Evolutionary conservation across 2,113 vertebrate species (phyloP), one percentile per base, ranked within the genome.

Genomic region (Cynopterus brachyotis): DNA sequence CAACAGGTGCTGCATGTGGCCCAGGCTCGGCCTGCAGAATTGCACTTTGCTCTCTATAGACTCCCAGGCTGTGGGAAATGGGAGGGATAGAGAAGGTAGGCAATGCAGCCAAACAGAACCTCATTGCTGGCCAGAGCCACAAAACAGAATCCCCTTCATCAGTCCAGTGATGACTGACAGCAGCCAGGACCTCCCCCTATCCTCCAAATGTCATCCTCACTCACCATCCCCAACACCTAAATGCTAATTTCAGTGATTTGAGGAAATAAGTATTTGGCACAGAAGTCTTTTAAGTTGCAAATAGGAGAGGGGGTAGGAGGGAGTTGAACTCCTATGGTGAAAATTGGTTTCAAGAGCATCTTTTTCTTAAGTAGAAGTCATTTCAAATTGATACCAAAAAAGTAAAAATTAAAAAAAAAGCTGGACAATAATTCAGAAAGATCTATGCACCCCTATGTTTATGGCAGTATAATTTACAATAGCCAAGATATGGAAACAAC

Each of bases 11-110:
- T 70, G 28, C 32, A 12, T 45, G 32, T 4, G 1, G 24, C 22
- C 2, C 0, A 0, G 32, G 47, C 28, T 67, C 5, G 0, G 30
- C n/a, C 37, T 73, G 9, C n/a, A 69, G 47, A 32, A 10, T 12
- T 28, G 17, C 26, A 9, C 75, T 76, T 50, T 72, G 80, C 35
- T 45, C 30, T 75, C 50, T 62, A 22, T 62, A 22, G 69, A 59
- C 22, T 67, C 40, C 67, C 15, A 32, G 2, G 24, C 50, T 26
- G 9, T 62, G 11, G 45, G n/a, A 78, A 57, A 40, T 5, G 30
- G 3, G 17, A 67, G n/a, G 12, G 28, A 64, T 6, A 55, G 57
- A 80, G 64, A 35, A n/a, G 72, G 57, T 8, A 4, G 37, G 15
- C 6, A 32, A n/a, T 55, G 69, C 60, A 6, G 24, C 60, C 3